phyloP scores from a whole-genome alignment of 1,140 invertebrate genomes.

The Drosophila teissieri region DNA sequence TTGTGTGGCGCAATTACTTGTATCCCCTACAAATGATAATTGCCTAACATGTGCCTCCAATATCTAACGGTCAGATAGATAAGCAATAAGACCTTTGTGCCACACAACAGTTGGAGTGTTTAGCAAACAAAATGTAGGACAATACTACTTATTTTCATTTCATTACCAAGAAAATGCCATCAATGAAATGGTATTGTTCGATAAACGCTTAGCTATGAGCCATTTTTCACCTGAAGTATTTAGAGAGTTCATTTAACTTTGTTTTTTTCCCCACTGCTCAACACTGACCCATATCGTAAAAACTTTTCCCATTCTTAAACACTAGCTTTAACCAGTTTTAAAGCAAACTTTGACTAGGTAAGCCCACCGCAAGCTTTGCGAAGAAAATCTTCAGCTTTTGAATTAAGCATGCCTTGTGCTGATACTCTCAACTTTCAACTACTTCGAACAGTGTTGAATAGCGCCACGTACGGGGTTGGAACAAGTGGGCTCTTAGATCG shows the following conservation, averaged over 20 bases:
- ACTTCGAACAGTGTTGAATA: slow-evolving; percentile 29
- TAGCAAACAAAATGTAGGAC: slow-evolving; percentile 46
- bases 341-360: background rate
- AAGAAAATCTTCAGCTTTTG: background rate
- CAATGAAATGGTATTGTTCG: background rate
- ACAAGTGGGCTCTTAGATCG: slow-evolving; percentile 10
- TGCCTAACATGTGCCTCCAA: slow-evolving; percentile 27
- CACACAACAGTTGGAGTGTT: slow-evolving; percentile 40
- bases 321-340: background rate
- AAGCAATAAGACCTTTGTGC: slow-evolving; percentile 23
- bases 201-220: background rate
- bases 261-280: background rate
- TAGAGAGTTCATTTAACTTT: background rate
- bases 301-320: background rate
- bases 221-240: background rate
- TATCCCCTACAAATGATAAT: slow-evolving; percentile 7
- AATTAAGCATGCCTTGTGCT: background rate
- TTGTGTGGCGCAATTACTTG: slow-evolving; percentile 15
- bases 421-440: background rate
- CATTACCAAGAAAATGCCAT: background rate
- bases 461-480: slow-evolving; percentile 2
- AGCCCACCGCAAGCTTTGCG: background rate
- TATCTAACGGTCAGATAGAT: slow-evolving; percentile 27
- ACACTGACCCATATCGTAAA: slow-evolving; percentile 2
- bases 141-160: background rate